phyloP scores from a whole-genome alignment of 2,888 invertebrate species.

The Antheraea assamensis region DNA sequence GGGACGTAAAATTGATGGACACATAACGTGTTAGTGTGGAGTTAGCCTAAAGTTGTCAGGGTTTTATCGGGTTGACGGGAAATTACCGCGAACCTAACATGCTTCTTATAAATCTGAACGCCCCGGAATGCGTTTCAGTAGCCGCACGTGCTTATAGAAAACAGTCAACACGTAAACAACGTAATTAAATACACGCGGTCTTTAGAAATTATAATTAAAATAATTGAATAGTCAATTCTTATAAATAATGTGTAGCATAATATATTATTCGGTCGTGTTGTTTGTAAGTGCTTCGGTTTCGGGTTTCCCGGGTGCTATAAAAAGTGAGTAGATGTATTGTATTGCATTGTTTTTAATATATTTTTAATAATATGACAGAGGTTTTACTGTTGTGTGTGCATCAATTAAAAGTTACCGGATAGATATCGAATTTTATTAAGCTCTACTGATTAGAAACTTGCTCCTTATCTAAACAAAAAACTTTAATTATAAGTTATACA shows the following conservation, averaged over 20 bases:
- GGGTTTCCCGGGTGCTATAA: constrained; percentile 10
- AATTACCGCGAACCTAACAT: constrained; percentile 20
- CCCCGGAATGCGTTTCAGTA: constrained; percentile 16
- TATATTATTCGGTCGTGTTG: constrained; percentile 7
- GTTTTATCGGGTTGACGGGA: constrained; percentile 22
- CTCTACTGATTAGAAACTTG: too few relatives aligned
- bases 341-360: too few relatives aligned
- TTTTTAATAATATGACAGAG: too few relatives aligned
- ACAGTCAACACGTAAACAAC: constrained; percentile 14
- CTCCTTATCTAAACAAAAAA: too few relatives aligned
- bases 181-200: not conserved
- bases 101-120: constrained; percentile 20
- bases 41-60: constrained; percentile 1
- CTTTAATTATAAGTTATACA: too few relatives aligned
- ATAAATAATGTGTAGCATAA: not conserved
- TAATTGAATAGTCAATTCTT: not conserved
- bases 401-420: too few relatives aligned
- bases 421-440: too few relatives aligned
- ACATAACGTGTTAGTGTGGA: not conserved
- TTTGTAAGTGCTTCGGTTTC: constrained; percentile 13
- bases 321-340: not conserved
- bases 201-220: not conserved
- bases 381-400: too few relatives aligned
- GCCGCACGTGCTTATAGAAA: not conserved
- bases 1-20: too few relatives aligned